Conservation (phyloP, 2,888 invertebrate genomes). For the Dorcus hopei region DNA sequence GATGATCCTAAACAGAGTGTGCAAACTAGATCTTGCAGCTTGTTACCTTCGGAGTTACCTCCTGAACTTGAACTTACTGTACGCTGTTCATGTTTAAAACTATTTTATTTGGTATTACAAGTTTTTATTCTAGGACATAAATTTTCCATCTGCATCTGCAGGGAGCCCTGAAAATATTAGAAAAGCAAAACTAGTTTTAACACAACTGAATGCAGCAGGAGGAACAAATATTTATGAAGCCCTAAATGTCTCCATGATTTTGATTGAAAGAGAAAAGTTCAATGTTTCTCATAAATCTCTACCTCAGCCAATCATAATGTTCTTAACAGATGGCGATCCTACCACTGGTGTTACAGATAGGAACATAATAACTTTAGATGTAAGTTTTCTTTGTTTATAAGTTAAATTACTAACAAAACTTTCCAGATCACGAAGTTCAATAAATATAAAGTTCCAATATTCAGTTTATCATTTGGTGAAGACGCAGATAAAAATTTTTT, state of each 20-base stretch:
- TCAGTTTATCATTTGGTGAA: conserved; percentile 68
- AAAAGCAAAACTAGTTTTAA: conserved; percentile 59
- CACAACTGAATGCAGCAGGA: conserved; percentile 55
- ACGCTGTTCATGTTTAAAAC: too few species aligned
- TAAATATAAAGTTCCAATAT: conserved; percentile 52
- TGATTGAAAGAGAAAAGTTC: conserved; percentile 27
- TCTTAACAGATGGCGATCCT: conserved; percentile 66
- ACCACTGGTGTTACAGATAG: conserved; percentile 58
- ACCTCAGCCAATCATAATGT: conserved; percentile 62
- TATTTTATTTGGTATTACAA: too few species aligned
- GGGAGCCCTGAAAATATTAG: conserved; percentile 56
- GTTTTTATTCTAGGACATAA: background rate
- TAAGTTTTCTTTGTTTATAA: conserved; percentile 41
- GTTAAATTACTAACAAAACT: background rate
- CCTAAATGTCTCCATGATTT: conserved; percentile 52
- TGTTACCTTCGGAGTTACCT: background rate
- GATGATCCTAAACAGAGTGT: background rate
- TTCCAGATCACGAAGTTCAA: conserved; percentile 35
- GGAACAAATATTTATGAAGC: conserved; percentile 70
- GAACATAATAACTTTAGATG: conserved; percentile 53
- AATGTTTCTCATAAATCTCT: conserved; percentile 23
- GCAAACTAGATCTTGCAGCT: background rate
- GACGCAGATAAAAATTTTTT: conserved; percentile 66
- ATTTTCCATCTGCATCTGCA: conserved; percentile 52
- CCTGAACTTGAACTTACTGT: too few species aligned